Evolutionary conservation across 2,113 vertebrate genomes (phyloP), one percentile per base, ranked within the genome.

Genomic region (Elephantulus edwardii): DNA sequence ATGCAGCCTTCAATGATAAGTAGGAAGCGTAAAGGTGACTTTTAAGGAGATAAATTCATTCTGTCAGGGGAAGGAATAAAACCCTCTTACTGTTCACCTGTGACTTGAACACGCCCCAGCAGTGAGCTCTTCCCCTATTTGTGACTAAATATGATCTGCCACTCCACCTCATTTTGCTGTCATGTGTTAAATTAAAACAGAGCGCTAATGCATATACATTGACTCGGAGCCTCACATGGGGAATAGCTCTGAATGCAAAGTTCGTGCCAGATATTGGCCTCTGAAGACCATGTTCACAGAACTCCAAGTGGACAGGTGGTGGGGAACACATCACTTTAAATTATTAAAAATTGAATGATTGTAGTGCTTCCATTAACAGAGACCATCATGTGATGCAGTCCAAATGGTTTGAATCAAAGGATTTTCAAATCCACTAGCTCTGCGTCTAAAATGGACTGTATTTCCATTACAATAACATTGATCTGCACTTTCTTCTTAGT

Each of bases 11-110:
- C 71, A 40, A 58, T 91, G 92, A 88, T 95, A 94, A 95, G 91
- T 90, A 92, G 89, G 86, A 94, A 81, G 95, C 92, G 93, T 84
- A 95, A 96, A 95, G 94, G 96, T 95, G 94, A 96, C 94, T 95
- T 95, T 87, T 95, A 93, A 92, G 86, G 83, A 95, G 91, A 95
- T 94, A 95, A 93, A 96, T 96, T 93, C 92, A 92, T 92, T 93
- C 94, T 92, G 93, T 91, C 93, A 91, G 66, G 62, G 62, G 93
- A 68, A 88, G 77, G 81, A 94, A 93, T 92, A 91, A 95, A 95
- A 95, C 56, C 86, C 83, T 90, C 93, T 86, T 62, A 56, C 91
- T 89, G 76, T 90, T 94, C 90, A 80, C 90, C 93, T 93, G 80
- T 90, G 90, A 95, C 91, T 81, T 75, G 40, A 95, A 88, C 62